Evolutionary conservation across 2,888 invertebrate genomes (phyloP).

Genomic region (Sarcophaga subvicina): DNA sequence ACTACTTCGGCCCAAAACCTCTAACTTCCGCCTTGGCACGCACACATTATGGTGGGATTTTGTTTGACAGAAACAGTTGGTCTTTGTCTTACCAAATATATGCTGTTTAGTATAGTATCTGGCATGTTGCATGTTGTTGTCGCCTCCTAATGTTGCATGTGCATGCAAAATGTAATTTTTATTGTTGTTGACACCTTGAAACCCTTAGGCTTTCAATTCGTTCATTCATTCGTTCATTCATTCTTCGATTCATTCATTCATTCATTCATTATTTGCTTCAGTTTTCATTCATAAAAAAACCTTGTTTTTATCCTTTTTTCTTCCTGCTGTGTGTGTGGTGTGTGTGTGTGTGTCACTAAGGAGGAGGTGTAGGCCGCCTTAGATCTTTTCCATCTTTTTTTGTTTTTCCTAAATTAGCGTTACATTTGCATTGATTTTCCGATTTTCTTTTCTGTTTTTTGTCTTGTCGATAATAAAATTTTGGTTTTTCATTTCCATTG

Average conservation of each 20-base stretch:
- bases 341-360: slow-evolving; percentile 44
- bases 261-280: not conserved
- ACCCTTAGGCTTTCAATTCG: slow-evolving; percentile 55
- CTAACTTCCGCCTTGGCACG: slow-evolving; percentile 66
- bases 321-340: not conserved
- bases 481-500: slow-evolving; percentile 24
- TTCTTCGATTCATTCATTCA: slow-evolving; percentile 24
- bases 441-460: slow-evolving; percentile 34
- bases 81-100: too few relatives aligned
- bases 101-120: too few relatives aligned
- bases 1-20: slow-evolving; percentile 10
- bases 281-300: slow-evolving; percentile 61
- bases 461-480: not conserved
- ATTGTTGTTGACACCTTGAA: slow-evolving; percentile 67
- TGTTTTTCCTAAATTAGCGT: slow-evolving; percentile 73
- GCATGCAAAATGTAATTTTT: slow-evolving; percentile 48
- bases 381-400: slow-evolving; percentile 54
- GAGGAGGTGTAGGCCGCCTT: slow-evolving; percentile 62
- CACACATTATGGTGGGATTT: slow-evolving; percentile 45
- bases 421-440: slow-evolving; percentile 67
- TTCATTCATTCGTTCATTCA: not conserved
- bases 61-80: too few relatives aligned
- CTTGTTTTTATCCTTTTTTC: slow-evolving; percentile 16
- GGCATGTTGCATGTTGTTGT: slow-evolving; percentile 30
- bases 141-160: slow-evolving; percentile 39